These are phyloP conservation scores for Lampropteryx suffumata DNA, from an alignment of 2,888 invertebrate species.

Conservation along the genomic window DNA sequence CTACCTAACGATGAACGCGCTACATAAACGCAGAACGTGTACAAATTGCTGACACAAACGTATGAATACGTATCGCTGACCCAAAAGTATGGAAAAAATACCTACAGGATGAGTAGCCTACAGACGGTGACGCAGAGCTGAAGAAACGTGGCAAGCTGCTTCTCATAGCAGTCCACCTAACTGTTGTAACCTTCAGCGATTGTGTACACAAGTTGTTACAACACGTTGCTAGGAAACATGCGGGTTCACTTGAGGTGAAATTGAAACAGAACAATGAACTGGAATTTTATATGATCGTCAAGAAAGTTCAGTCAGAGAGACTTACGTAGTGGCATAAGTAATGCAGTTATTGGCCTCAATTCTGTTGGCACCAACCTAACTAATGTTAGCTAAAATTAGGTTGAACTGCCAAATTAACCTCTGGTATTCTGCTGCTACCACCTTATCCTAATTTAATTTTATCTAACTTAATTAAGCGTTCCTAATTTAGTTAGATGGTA, in stretches of 20 bases:
- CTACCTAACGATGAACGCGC: not conserved
- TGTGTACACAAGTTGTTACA: constrained; percentile 9
- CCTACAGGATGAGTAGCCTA: constrained; percentile 8
- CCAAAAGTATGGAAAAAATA: not conserved
- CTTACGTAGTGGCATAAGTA: not conserved
- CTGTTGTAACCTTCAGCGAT: not conserved
- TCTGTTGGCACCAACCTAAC: too few species aligned
- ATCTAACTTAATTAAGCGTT: too few species aligned
- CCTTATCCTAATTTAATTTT: too few species aligned
- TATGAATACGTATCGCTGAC: too few species aligned
- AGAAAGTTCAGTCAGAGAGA: not conserved
- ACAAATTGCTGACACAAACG: constrained; percentile 3
- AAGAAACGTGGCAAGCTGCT: constrained; percentile 1
- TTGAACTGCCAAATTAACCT: too few species aligned
- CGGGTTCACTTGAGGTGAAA: constrained; percentile 2
- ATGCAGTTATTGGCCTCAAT: not conserved
- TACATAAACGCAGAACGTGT: constrained; percentile 6
- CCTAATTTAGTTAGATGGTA: too few species aligned
- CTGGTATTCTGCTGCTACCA: too few species aligned
- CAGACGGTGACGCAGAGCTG: constrained; percentile 1
- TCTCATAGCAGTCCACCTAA: not conserved
- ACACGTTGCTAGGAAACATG: constrained; percentile 9
- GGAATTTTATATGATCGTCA: not conserved
- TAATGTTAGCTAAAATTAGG: too few species aligned
- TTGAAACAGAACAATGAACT: constrained; percentile 7